Conservation (phyloP, 1,140 invertebrate genomes). For the Conus ventricosus region DNA sequence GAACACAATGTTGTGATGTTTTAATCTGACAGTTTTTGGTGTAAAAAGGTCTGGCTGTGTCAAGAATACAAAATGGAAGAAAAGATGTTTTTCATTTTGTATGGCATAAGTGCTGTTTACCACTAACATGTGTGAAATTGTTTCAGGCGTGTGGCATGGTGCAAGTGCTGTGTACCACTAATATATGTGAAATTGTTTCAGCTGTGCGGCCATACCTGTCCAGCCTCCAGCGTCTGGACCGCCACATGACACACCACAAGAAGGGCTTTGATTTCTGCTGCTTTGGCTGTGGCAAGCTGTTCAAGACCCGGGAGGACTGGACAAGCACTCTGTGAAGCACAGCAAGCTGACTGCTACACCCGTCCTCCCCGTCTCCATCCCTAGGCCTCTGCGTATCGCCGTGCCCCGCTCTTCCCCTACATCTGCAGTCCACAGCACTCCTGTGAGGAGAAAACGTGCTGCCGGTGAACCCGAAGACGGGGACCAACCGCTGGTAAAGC, state of each 20-base stretch:
- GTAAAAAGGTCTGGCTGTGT: too few species aligned
- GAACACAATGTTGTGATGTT: too few species aligned
- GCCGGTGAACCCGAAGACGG: background rate
- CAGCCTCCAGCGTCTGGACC: background rate
- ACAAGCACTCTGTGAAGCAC: background rate
- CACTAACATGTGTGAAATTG: background rate
- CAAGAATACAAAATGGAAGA: too few species aligned
- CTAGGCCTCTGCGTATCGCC: background rate
- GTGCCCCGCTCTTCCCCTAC: background rate
- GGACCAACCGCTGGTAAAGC: background rate
- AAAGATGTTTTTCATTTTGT: too few species aligned
- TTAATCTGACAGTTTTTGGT: too few species aligned
- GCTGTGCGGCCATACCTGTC: slow-evolving; percentile 11
- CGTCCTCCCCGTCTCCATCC: background rate
- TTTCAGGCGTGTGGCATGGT: background rate
- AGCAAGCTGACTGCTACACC: background rate
- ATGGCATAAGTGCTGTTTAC: too few species aligned
- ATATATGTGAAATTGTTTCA: background rate
- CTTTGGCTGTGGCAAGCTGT: slow-evolving; percentile 17
- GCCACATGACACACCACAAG: background rate
- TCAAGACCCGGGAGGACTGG: background rate
- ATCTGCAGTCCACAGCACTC: too few species aligned
- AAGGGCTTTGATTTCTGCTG: background rate
- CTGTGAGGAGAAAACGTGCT: too few species aligned
- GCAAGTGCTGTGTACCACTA: too few species aligned